phyloP scores from a whole-genome alignment of 2,113 vertebrate species.

The Pluvialis apricaria region DNA sequence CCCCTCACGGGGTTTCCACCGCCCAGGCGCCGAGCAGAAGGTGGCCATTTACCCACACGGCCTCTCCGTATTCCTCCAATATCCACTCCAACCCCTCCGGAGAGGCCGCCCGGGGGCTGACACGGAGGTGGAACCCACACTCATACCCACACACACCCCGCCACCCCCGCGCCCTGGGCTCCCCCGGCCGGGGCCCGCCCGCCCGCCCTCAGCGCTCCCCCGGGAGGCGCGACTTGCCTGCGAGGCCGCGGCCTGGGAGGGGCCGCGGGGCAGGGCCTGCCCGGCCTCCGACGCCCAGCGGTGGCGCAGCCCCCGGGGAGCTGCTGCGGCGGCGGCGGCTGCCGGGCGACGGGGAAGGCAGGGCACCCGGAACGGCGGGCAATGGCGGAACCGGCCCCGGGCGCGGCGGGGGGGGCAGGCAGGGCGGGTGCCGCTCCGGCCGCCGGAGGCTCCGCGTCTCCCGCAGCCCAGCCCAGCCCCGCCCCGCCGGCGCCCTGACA shows the following conservation, averaged over 20 bases:
- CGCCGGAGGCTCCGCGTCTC: neutral
- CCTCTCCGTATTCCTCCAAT: neutral
- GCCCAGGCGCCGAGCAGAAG: neutral
- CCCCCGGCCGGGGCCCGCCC: neutral
- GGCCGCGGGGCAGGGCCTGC: neutral
- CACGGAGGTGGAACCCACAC: neutral
- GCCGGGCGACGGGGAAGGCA: neutral
- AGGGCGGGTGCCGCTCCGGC: neutral
- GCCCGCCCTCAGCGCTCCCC: neutral
- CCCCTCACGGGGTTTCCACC: neutral
- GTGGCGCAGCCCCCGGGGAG: too few species aligned
- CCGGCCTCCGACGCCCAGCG: neutral
- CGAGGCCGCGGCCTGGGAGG: neutral
- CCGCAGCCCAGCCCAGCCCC: neutral
- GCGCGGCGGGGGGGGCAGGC: neutral
- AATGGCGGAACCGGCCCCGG: too few species aligned
- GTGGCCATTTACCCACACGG: too few species aligned
- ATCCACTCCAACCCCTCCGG: fast-evolving
- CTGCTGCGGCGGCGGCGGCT: too few species aligned
- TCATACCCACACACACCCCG: too few species aligned
- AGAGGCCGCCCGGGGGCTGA: too few species aligned
- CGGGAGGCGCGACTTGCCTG: neutral
- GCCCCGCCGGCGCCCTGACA: neutral
- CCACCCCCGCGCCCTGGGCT: neutral
- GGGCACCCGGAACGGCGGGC: too few species aligned